Percentiles rank a stretch among this genome's conserved stretches.
Evolutionary conservation across 2,113 vertebrate genomes (phyloP).

Genomic region (Mystacornis crossleyi): DNA sequence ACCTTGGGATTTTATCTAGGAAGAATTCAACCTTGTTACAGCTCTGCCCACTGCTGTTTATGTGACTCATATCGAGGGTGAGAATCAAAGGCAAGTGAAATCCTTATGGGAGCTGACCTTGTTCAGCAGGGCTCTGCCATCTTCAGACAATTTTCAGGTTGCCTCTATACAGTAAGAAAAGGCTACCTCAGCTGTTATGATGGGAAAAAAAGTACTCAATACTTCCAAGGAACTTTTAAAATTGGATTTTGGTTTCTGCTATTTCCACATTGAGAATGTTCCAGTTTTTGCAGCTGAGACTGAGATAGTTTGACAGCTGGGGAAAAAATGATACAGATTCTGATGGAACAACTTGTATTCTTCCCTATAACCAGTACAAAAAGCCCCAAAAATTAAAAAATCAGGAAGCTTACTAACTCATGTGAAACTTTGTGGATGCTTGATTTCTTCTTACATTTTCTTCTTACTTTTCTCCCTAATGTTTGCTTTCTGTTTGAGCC

Average conservation of each 20-base stretch:
- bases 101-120: not conserved
- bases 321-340: not conserved
- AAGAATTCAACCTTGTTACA: not conserved
- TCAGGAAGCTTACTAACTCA: not conserved
- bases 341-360: not conserved
- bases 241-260: not conserved
- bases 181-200: not conserved
- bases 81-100: not conserved
- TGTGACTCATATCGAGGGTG: not conserved
- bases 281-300: not conserved
- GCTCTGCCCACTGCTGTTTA: not conserved
- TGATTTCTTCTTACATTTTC: not conserved
- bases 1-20: not conserved
- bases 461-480: not conserved
- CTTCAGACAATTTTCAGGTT: not conserved
- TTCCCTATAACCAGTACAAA: not conserved
- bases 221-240: not conserved
- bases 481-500: not conserved
- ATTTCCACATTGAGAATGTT: not conserved
- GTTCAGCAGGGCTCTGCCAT: not conserved
- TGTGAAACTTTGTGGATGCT: not conserved
- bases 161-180: not conserved
- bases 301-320: not conserved
- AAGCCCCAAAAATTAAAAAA: not conserved
- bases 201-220: not conserved